A percentile compares a stretch with the other conserved stretches of the same genome.
phyloP scores from a whole-genome alignment of 2,797 vertebrate genomes.

The Bryconaethiops microstoma region DNA sequence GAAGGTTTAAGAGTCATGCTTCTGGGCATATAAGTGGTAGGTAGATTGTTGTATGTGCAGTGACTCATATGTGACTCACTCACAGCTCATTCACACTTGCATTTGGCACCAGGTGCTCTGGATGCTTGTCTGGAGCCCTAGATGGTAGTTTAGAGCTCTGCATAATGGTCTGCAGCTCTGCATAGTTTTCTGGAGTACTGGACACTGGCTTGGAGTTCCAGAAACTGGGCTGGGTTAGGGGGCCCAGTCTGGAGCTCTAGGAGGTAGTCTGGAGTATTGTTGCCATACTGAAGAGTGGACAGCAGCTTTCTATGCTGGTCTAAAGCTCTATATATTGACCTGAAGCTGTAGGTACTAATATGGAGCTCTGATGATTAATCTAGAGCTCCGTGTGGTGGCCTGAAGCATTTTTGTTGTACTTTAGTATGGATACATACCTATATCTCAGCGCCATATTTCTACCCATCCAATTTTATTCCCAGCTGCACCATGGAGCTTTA shows the following conservation, averaged over 20 bases:
- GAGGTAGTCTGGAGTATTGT: neutral
- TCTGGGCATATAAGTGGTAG: conserved; percentile 1
- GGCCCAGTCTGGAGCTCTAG: neutral
- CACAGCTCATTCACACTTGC: conserved; percentile 7
- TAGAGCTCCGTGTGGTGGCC: neutral
- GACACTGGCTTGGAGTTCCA: neutral
- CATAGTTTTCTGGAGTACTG: neutral
- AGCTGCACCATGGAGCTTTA: neutral
- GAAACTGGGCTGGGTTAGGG: neutral
- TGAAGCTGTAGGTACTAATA: no score
- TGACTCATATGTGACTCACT: neutral
- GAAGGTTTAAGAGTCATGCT: neutral
- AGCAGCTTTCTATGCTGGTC: no score
- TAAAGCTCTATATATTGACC: no score
- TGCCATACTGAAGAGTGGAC: neutral
- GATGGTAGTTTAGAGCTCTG: neutral
- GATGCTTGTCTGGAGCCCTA: neutral
- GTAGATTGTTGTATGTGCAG: neutral
- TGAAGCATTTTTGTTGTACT: neutral
- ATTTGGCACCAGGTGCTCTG: neutral
- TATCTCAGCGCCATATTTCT: neutral
- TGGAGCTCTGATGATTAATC: no score
- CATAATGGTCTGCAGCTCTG: neutral
- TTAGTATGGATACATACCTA: neutral
- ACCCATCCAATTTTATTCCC: neutral